Percentiles rank a stretch among this genome's conserved stretches.
Conservation (phyloP, 2,797 vertebrate genomes). For the Acipenser oxyrinchus region DNA sequence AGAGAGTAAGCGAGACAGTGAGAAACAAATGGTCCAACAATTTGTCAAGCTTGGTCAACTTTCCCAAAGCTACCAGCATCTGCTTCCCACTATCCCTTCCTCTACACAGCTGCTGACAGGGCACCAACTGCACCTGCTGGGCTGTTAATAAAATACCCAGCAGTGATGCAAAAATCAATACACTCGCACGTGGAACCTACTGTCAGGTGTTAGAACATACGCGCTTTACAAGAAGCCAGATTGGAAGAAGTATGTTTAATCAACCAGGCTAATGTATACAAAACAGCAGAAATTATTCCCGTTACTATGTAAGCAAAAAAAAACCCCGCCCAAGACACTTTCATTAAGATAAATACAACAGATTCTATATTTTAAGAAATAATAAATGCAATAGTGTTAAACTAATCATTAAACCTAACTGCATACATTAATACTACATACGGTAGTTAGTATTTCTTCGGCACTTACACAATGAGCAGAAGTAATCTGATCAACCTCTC, state of each 20-base stretch:
- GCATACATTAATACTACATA: too few species aligned
- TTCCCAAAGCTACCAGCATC: background rate
- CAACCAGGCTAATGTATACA: conserved; percentile 18
- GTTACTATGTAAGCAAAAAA: too few species aligned
- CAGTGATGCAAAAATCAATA: conserved; percentile 39
- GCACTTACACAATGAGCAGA: too few species aligned
- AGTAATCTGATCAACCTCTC: too few species aligned
- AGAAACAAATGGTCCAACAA: conserved; percentile 19
- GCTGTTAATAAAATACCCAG: conserved; percentile 40
- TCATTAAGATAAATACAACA: too few species aligned
- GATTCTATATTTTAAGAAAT: too few species aligned
- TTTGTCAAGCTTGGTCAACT: background rate
- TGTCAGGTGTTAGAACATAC: conserved; percentile 44
- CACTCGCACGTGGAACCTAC: conserved; percentile 33
- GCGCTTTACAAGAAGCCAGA: conserved; percentile 24
- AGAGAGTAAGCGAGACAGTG: background rate
- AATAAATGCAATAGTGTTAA: too few species aligned
- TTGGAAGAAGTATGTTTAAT: conserved; percentile 31
- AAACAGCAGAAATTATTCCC: background rate
- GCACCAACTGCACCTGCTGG: conserved; percentile 43
- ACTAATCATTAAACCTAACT: too few species aligned
- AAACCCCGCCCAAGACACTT: too few species aligned
- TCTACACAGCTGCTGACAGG: conserved; percentile 5
- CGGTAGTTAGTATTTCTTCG: too few species aligned
- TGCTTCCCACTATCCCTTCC: background rate